A percentile compares a stretch with the other conserved stretches of the same genome.
Evolutionary conservation across 2,113 vertebrate genomes (phyloP).

Genomic region (Scalopus aquaticus): DNA sequence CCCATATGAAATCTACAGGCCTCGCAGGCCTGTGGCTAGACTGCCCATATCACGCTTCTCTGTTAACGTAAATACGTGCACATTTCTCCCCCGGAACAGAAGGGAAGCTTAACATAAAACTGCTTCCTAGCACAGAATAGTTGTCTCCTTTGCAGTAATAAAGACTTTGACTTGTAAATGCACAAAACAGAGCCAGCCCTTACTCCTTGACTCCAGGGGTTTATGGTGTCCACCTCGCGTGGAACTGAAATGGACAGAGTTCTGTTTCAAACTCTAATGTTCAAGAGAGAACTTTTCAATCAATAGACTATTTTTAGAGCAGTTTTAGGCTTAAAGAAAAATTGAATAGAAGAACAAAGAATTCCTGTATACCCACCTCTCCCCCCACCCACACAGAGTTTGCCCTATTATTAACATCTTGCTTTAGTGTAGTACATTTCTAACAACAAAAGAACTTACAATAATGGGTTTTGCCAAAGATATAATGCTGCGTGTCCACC

Average conservation of each 20-base stretch:
- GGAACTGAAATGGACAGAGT: neutral
- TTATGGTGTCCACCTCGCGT: neutral
- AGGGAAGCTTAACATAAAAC: neutral
- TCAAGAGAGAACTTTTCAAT: neutral
- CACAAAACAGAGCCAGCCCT: neutral
- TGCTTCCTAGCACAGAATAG: neutral
- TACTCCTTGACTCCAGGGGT: neutral
- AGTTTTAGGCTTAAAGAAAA: constrained; percentile 10
- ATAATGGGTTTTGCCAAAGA: neutral
- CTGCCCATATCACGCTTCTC: neutral
- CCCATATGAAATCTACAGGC: neutral
- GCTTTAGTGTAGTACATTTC: neutral
- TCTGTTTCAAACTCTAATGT: constrained; percentile 21
- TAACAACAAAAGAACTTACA: neutral
- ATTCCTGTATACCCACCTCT: neutral
- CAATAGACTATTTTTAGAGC: neutral
- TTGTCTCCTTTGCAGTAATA: neutral
- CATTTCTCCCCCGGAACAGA: neutral
- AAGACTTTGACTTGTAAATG: neutral
- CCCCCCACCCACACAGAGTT: neutral
- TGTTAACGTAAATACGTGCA: neutral
- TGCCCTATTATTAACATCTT: neutral
- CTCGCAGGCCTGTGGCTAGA: neutral
- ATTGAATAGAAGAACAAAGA: neutral
- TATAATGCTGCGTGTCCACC: neutral